Evolutionary conservation across 1,140 invertebrate genomes (phyloP).

Genomic region (Atta cephalotes): DNA sequence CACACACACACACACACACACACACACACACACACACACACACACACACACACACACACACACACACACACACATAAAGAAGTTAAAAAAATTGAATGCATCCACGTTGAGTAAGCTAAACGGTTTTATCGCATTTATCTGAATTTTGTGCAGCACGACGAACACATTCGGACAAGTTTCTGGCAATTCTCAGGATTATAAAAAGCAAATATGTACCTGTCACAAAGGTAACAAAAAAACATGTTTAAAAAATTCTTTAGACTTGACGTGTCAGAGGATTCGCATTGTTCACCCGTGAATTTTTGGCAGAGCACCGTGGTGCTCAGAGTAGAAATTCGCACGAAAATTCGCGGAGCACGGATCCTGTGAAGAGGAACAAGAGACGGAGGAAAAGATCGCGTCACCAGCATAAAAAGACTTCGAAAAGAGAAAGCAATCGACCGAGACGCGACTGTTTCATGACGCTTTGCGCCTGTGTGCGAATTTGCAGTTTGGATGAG

Average conservation of each 20-base stretch:
- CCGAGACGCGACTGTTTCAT: constrained; percentile 17
- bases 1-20: no score
- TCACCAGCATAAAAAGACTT: constrained; percentile 1
- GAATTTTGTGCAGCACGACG: neutral
- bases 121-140: neutral
- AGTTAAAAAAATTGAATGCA: neutral
- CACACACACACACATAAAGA: no score
- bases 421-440: constrained; percentile 42
- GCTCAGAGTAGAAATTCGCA: neutral
- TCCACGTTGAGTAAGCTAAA: neutral
- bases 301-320: constrained; percentile 4
- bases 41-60: no score
- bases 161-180: neutral
- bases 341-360: neutral
- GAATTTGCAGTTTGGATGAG: constrained; percentile 9
- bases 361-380: neutral
- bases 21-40: no score
- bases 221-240: neutral
- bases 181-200: neutral
- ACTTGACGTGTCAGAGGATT: neutral
- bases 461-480: constrained; percentile 57
- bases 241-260: neutral
- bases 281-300: constrained; percentile 11
- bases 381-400: constrained; percentile 12
- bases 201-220: constrained; percentile 34